phyloP scores from a whole-genome alignment of 2,797 vertebrate species.

The Xiphophorus birchmanni region DNA sequence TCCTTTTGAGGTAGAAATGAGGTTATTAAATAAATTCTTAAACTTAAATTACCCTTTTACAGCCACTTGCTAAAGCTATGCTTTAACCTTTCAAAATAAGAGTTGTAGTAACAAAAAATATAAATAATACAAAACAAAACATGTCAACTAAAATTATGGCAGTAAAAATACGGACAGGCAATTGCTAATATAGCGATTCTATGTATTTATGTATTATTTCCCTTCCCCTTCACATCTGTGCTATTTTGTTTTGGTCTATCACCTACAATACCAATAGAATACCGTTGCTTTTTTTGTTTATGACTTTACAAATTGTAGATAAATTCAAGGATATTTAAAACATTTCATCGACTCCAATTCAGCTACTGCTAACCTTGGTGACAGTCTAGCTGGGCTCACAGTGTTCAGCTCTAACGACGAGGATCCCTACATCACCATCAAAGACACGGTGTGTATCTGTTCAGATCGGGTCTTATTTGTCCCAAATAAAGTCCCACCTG shows the following conservation, averaged over 20 bases:
- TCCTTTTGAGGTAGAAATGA: too few species aligned
- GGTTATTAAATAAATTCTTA: too few species aligned
- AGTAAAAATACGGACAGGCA: not conserved
- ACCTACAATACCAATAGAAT: not conserved
- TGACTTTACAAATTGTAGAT: not conserved
- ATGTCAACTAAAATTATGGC: too few species aligned
- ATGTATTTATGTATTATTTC: not conserved
- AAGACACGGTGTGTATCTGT: conserved; percentile 88
- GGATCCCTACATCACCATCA: conserved; percentile 94
- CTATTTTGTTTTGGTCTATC: not conserved
- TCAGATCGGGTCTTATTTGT: not conserved
- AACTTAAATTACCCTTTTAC: too few species aligned
- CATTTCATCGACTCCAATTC: not conserved
- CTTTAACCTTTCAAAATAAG: too few species aligned
- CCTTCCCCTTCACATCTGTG: not conserved
- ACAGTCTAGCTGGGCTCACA: conserved; percentile 90
- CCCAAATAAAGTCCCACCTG: not conserved
- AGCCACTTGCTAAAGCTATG: too few species aligned
- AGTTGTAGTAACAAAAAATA: too few species aligned
- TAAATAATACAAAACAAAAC: too few species aligned
- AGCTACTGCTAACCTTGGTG: conserved; percentile 87
- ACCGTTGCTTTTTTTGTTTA: not conserved
- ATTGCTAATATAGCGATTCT: not conserved
- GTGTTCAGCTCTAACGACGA: conserved; percentile 91
- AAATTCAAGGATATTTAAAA: not conserved